Evolutionary conservation across 2,113 vertebrate species (phyloP).

Genomic region (Philantomba maxwellii): DNA sequence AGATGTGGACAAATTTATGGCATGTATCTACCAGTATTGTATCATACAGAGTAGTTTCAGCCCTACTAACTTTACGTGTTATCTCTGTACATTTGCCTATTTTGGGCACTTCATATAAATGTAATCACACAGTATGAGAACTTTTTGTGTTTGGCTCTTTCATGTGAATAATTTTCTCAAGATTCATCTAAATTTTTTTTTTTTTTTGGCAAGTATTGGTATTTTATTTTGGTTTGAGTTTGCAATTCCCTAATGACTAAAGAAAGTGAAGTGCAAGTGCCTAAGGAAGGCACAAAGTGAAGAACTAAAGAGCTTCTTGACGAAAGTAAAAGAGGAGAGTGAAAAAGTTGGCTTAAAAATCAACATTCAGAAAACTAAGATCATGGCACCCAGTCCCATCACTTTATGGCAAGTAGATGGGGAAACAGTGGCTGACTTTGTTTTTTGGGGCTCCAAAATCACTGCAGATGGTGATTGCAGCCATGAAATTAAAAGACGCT

Average conservation of each 20-base stretch:
- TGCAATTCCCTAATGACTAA: conserved; percentile 22
- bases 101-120: not conserved
- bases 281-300: not conserved
- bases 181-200: not conserved
- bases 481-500: not conserved
- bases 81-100: not conserved
- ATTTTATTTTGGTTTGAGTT: not conserved
- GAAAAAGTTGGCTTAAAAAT: not conserved
- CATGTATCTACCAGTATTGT: not conserved
- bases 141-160: not conserved
- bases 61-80: not conserved
- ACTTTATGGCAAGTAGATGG: not conserved
- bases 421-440: not conserved
- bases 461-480: not conserved
- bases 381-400: not conserved
- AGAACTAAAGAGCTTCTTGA: not conserved
- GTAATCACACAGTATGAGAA: not conserved
- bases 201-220: not conserved
- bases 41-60: not conserved
- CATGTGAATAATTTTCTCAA: not conserved
- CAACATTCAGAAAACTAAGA: not conserved
- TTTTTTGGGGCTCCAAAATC: not conserved
- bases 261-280: not conserved
- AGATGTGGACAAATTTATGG: not conserved
- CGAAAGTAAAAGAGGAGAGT: not conserved